Evolutionary conservation across 35 echinoderm and acorn worm species (phyloP), one percentile per base, ranked within the genome.

Genomic region (Ophiothrix spiculata): DNA sequence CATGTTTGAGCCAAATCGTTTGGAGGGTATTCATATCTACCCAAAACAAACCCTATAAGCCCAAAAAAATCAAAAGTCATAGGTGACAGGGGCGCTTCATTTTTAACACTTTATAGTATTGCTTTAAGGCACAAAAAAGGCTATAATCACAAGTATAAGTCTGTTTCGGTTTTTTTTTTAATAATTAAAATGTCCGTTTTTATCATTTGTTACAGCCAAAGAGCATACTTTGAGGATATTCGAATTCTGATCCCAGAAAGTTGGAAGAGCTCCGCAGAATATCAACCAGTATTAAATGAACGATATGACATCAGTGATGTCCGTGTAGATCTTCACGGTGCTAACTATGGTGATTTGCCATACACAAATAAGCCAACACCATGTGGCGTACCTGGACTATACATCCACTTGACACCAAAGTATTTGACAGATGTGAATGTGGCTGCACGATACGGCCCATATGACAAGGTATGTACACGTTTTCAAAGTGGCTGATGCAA

Each of bases 261-360:
- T 16, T 98, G 95, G 95, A 17, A 23, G 17, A 75, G 86, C 19
- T 77, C 81, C 31, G 33, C 60, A 1, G 46, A 36, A 12, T 83
- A 87, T 42, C 33, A 39, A 39, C 75, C 56, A 13, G 88, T 84
- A 74, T 79, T 84, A 3, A 94, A 84, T 34, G 91, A 98, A 64
- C 74, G 82, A 1, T 98, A 91, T 80, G 91, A 89, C 39, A 86
- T 80, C 36, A 98, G 95, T 86, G 95, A 98, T 78, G 81, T 98
- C 81, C 91, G 89, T 19, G 84, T 98, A 36, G 95, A 93, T 78
- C 38, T 84, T 29, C 88, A 88, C 29, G 84, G 41, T 69, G 82
- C 86, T 4, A 38, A 40, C 17, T 69, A 64, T 37, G 56, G 46
- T 1, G 91, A 94, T 46, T 84, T 81, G 69, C 95, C 95, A 16